These are phyloP conservation scores for Zaprionus ghesquierei DNA, from an alignment of 1,140 invertebrate species.

Conservation along the genomic window DNA sequence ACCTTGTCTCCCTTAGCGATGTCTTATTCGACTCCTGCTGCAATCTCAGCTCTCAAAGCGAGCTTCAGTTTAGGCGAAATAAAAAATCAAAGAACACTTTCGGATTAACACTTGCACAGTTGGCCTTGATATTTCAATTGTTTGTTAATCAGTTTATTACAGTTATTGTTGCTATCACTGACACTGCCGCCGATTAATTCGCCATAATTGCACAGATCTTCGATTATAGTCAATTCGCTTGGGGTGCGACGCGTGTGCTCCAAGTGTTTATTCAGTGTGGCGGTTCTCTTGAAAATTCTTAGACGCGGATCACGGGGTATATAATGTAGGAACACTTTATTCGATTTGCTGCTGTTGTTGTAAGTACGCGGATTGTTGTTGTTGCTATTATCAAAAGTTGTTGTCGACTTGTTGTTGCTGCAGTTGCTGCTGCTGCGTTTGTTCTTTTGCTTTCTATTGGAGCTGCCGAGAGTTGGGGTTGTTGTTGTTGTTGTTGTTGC, in stretches of 20 bases:
- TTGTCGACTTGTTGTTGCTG: constrained; percentile 14
- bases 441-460: constrained; percentile 14
- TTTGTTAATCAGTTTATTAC: constrained; percentile 5
- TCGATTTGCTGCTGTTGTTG: constrained; percentile 80
- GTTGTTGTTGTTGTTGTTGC: constrained; percentile 34
- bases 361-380: constrained; percentile 80
- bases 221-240: constrained; percentile 75
- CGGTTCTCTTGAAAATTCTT: constrained; percentile 70
- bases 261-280: constrained; percentile 76
- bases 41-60: neutral
- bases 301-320: constrained; percentile 79
- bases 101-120: constrained; percentile 24
- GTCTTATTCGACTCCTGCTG: neutral
- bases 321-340: constrained; percentile 80
- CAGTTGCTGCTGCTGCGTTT: neutral
- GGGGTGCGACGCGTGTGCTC: constrained; percentile 34
- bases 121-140: constrained; percentile 33
- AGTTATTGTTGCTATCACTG: constrained; percentile 9
- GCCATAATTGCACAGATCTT: constrained; percentile 81
- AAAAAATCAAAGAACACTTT: neutral
- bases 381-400: constrained; percentile 53
- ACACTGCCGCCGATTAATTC: constrained; percentile 76
- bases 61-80: neutral
- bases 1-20: constrained; percentile 8
- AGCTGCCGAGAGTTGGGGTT: constrained; percentile 12